Evolutionary conservation across 2,797 vertebrate species (phyloP), one percentile per base, ranked within the genome.

Genomic region (Sebastes oblongus): DNA sequence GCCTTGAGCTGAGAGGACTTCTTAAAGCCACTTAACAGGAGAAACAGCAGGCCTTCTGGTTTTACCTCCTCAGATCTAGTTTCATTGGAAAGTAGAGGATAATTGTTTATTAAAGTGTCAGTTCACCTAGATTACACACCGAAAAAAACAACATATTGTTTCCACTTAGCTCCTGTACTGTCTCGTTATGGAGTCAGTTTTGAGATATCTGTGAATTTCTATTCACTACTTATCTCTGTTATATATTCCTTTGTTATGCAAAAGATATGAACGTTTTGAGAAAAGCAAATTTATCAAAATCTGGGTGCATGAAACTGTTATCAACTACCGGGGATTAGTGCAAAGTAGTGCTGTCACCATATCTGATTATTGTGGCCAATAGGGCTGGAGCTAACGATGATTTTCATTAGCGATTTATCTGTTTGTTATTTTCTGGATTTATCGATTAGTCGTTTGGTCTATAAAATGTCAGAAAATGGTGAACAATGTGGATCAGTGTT

Each of bases 31-130:
- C 58, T 83, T 75, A 69, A 65, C 58, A 69, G 59, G 75, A 58
- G 77, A 83, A 87, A 89, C 76, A 82, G 77, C 80, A 74, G 79
- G 75, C 24, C 20, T 62, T 74, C 75, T 65, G 69, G 62, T 77
- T 90, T 72, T 24, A 59, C 50, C 55, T 77, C 30, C 64, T 82
- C 46, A 67, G 29, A 70, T 73, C 10, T 52, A 58, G 52, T 81
- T 83, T 64, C 20, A 55, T 20, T 74, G 54, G 34, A 83, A 84
- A 82, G n/a, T 73, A 50, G 25, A 80, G 12, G 18, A 76, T 52
- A 46, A 66, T 84, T 66, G 9, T 58, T 9, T 69, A 72, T 67
- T 72, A 27, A 80, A 72, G 50, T 25, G 39, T 22, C 54, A 80
- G 22, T 69, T 85, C 46, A 56, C 3, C 11, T 61, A 25, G 78